Percentiles rank a stretch among this genome's conserved stretches.
These are phyloP conservation scores for Drosophila arawakana DNA, from an alignment of 1,140 invertebrate species.

Conservation along the genomic window DNA sequence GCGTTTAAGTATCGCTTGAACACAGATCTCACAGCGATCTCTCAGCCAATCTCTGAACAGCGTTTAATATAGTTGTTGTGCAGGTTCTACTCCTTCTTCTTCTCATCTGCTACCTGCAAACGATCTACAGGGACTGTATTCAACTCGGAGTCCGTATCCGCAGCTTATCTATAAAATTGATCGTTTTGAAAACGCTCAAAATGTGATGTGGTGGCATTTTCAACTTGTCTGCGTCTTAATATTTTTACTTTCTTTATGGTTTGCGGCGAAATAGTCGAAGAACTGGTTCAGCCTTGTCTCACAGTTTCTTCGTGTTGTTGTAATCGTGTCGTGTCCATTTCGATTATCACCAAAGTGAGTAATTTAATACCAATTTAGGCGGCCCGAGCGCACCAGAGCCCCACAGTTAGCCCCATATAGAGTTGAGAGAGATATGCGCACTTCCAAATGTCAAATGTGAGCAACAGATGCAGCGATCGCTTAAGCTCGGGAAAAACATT, in stretches of 20 bases:
- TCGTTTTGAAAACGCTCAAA: slow-evolving; percentile 84
- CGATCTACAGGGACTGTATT: slow-evolving; percentile 10
- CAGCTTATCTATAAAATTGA: slow-evolving; percentile 80
- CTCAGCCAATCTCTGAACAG: too few species aligned
- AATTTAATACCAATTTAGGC: slow-evolving; percentile 83
- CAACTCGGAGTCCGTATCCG: background rate
- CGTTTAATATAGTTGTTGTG: slow-evolving; percentile 45
- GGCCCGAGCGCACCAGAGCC: slow-evolving; percentile 47
- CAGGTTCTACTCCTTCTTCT: background rate
- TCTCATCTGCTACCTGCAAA: slow-evolving; percentile 30
- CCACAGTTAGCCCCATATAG: slow-evolving; percentile 32
- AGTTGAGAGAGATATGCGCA: slow-evolving; percentile 77
- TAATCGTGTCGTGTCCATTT: slow-evolving; percentile 83
- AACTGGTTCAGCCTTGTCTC: slow-evolving; percentile 69
- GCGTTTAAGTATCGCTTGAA: slow-evolving; percentile 6
- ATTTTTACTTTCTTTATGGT: slow-evolving; percentile 81
- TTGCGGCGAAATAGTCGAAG: slow-evolving; percentile 48
- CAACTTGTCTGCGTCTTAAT: slow-evolving; percentile 84
- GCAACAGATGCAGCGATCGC: slow-evolving; percentile 60
- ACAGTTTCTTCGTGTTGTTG: slow-evolving; percentile 48
- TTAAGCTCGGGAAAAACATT: slow-evolving; percentile 3
- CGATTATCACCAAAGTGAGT: slow-evolving; percentile 84
- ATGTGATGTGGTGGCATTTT: slow-evolving; percentile 84
- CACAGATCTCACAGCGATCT: background rate
- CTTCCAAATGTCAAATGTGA: slow-evolving; percentile 82